Base-by-base conservation (phyloP, 2,888 invertebrate genomes). In the Polydrusus cervinus region DNA sequence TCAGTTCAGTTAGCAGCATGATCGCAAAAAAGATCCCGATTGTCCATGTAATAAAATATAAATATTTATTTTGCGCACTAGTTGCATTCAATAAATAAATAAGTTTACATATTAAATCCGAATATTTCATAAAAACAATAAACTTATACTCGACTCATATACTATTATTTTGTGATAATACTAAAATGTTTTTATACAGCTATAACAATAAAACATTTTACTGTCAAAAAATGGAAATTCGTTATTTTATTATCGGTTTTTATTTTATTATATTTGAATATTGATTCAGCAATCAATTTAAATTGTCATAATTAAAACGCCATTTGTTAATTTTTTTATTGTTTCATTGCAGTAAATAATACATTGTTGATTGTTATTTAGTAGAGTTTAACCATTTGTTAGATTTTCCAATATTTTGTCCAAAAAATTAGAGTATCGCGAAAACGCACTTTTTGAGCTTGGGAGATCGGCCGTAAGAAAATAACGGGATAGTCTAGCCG, bases 101-200 rank as follows among this genome's bases (percentile, higher is more conserved):
- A 43, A 43, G 25, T 25, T 25, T 25, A 3, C 3, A 34, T 1
- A 18, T 49, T 10, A 49, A 49, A 5, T 49, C 14, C 18, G 10
- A 51, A 51, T 51, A 51, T 20, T 51, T 51, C 20, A 51, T 51
- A 51, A 20, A 51, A 51, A 18, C 51, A 20, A 51, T 49, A 51
- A 20, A 20, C 11, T 51, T 2, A 20, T 20, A 18, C 8, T 51
- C 10, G 1, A 51, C 9, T 10, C 18, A 51, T 51, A 11, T 51
- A 20, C 11, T 20, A 20, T 9, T 51, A 20, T 51, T 51, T 20
- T 51, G 18, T 20, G 11, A 51, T 51, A 51, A 51, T 51, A 51
- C 18, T 51, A 20, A 20, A 51, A 51, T 51, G 51, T 51, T 51
- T 20, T 49, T 49, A 49, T 20, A 20, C 10, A 11, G 3, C 51